Base-by-base conservation (phyloP, 2,888 invertebrate genomes). In the Oxytorus armatus region DNA sequence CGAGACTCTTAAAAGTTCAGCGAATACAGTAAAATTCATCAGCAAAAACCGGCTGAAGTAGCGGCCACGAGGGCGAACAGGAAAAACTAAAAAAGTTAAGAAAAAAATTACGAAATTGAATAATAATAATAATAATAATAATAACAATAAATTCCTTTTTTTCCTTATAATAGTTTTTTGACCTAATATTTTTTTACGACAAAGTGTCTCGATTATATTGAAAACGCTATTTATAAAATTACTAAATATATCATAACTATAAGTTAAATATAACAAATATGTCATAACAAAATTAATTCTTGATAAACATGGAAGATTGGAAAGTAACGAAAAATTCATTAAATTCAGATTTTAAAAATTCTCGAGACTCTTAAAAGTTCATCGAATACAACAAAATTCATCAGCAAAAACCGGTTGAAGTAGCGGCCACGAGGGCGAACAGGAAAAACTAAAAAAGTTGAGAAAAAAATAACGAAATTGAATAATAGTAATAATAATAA, bases 381-480 rank as follows among this genome's bases (percentile, higher is more conserved):
- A n/a, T n/a, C n/a, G n/a, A n/a, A n/a, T n/a, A n/a, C n/a, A n/a
- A n/a, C n/a, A n/a, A n/a, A n/a, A n/a, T n/a, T n/a, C n/a, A n/a
- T n/a, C n/a, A n/a, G n/a, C n/a, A n/a, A n/a, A 87, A 77, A 39
- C 89, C 87, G 44, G 89, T 90, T 8, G 88, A 87, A 81, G 89
- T 85, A 47, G 84, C 83, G 73, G 92, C 83, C 86, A 89, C 82
- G 72, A 90, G 55, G 81, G 87, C 89, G 82, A 86, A 87, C 78
- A 90, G 14, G 72, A 90, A 74, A 76, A 90, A 79, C 90, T 91
- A 72, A 1, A 84, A 82, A 39, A n/a, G 55, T 49, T 3, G 18
- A 29, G 23, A 55, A 36, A 29, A 57, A 61, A 14, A 53, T 11
- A 14, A 33, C 0, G 16, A 25, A 33, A n/a, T 18, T 33, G 42